Evolutionary conservation across 2,888 invertebrate species (phyloP), one percentile per base, ranked within the genome.

Genomic region (Eilema sororculum): DNA sequence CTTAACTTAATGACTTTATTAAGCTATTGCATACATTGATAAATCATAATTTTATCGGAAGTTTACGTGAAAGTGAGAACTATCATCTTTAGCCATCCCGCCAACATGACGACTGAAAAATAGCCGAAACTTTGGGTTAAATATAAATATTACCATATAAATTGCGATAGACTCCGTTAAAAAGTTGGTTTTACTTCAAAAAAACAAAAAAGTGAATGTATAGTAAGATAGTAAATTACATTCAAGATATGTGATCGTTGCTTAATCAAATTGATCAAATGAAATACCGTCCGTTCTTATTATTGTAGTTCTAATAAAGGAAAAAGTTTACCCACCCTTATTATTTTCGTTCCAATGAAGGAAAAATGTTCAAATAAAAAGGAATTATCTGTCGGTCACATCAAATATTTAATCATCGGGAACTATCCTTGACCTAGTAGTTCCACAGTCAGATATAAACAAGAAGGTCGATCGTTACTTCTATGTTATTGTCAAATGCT

Each of bases 401-500:
- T 74, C 71, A 73, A 68, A 73, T 68, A 79, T 77, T 75, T 76
- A 2, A 79, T 78, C 76, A 79, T 78, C 71, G 74, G 75, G 72
- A 69, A 74, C 60, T 58, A 67, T 74, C 77, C 77, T 77, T 78
- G 79, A 83, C 80, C 78, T 79, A 78, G 73, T 81, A 73, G 56
- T 62, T 73, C n/a, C 68, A 78, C 67, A 73, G 77, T 78, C 69
- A 79, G 72, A 71, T 78, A 76, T 80, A 82, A 81, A 84, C 78
- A 82, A 78, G 78, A 85, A 82, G 82, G 80, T 86, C 86, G 87
- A 86, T 90, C 84, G 82, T 86, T 86, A 84, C 80, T 83, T 83
- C 73, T 86, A 80, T 87, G 87, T 89, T 89, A 89, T 88, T 89
- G 89, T 90, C 87, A 88, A 90, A 90, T 90, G 90, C 89, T 90